Evolutionary conservation across 2,113 vertebrate species (phyloP).

Genomic region (Phalacrocorax aristotelis): DNA sequence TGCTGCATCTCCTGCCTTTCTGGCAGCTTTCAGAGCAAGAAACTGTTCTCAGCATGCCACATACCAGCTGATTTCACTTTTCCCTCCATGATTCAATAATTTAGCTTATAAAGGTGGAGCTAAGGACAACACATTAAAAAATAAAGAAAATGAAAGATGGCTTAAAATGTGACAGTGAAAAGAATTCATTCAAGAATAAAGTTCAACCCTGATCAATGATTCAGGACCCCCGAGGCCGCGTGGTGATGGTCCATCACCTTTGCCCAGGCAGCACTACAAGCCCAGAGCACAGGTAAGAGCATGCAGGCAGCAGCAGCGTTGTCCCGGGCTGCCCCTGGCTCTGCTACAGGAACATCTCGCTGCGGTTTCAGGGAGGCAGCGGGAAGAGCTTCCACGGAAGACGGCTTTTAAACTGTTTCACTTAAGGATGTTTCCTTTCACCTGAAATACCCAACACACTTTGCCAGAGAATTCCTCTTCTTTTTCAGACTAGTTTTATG

Average conservation of each 20-base stretch:
- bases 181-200: background rate
- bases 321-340: background rate
- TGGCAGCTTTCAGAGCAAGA: background rate
- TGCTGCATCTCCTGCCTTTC: background rate
- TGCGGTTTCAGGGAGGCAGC: background rate
- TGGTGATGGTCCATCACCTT: background rate
- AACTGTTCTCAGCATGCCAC: background rate
- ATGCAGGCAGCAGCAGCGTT: rapidly evolving
- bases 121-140: background rate
- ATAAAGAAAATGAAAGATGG: background rate
- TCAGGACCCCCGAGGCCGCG: background rate
- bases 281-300: background rate
- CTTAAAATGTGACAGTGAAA: background rate
- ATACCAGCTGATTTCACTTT: background rate
- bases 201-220: background rate
- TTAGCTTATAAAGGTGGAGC: background rate
- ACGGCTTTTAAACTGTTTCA: background rate
- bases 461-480: background rate
- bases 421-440: background rate
- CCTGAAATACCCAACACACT: background rate
- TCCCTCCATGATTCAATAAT: background rate
- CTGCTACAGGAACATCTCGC: background rate
- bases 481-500: background rate
- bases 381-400: background rate
- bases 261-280: rapidly evolving